Conservation (phyloP, 2,888 invertebrate genomes). For the Scaptomyza tumidula region DNA sequence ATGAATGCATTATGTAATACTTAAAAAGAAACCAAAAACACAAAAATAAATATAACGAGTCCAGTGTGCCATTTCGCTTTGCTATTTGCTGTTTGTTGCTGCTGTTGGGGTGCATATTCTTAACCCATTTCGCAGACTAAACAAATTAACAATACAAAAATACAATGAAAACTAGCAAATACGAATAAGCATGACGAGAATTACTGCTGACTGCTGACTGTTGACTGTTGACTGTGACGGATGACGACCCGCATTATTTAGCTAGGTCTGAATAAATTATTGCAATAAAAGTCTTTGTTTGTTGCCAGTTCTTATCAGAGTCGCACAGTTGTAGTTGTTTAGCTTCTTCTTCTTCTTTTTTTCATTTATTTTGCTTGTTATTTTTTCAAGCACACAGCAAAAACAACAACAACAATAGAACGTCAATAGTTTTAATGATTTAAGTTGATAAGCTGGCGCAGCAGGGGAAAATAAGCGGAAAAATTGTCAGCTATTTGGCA, state of each 20-base stretch:
- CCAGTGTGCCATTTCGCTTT: not conserved
- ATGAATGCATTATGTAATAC: slow-evolving; percentile 52
- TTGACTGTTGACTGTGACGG: not conserved
- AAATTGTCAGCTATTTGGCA: slow-evolving; percentile 43
- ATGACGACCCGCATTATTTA: slow-evolving; percentile 28
- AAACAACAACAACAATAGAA: slow-evolving; percentile 11
- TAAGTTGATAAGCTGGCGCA: slow-evolving; percentile 51
- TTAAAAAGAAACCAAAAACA: not conserved
- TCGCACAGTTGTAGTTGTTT: slow-evolving; percentile 29
- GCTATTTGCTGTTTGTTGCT: not conserved
- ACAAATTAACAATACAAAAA: slow-evolving; percentile 30
- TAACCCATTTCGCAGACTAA: slow-evolving; percentile 63
- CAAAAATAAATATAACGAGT: slow-evolving; percentile 2
- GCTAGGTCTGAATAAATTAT: slow-evolving; percentile 53
- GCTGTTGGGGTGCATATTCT: slow-evolving; percentile 65
- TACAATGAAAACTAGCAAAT: slow-evolving; percentile 2
- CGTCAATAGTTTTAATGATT: slow-evolving; percentile 36
- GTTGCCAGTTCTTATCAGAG: slow-evolving; percentile 56
- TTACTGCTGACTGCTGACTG: not conserved
- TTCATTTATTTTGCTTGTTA: slow-evolving; percentile 19
- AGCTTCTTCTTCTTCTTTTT: not conserved
- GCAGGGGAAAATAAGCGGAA: not conserved
- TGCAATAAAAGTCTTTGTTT: slow-evolving; percentile 60
- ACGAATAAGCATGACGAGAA: not conserved
- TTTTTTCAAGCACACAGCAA: slow-evolving; percentile 12